Evolutionary conservation across 2,113 vertebrate genomes (phyloP), one percentile per base, ranked within the genome.

Genomic region (Formicarius rufipectus): DNA sequence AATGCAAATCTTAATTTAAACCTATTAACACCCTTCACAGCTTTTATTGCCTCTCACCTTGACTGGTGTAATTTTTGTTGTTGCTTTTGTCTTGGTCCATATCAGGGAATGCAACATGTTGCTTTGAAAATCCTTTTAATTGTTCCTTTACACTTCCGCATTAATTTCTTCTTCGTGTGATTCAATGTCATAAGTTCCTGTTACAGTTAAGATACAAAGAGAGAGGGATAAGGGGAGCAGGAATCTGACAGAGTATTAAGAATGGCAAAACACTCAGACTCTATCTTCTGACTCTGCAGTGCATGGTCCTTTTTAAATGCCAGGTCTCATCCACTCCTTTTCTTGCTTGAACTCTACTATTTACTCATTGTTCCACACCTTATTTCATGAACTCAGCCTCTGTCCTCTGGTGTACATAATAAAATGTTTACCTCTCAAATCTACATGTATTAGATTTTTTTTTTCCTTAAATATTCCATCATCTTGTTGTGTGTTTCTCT

Each of bases 371-470:
- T 33, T 93, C 86, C 42, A 35, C 20, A 50, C 20, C 12, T 77
- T 86, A 44, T 79, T 80, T 62, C 13, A 58, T 30, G 25, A 89
- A 87, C 12, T 64, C 37, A 45, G 6, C 14, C 24, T 50, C 20
- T 62, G 5, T 81, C 45, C 35, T 91, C 31, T 28, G 39, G 12
- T 14, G 3, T 62, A 24, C 9, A 21, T 52, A 75, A 75, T 40
- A 27, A 64, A 84, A 33, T 47, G 0, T 49, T 68, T 72, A 33
- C 7, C 12, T 22, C 42, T 68, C 27, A 85, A 72, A 84, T 55
- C 9, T 40, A 7, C 58, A 30, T 58, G 31, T n/a, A 18, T 6
- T 0, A 19, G 42, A 62, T 1, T 15, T 22, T 1, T 44, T 2
- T 68, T 91, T 82, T 68, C 11, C 31, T 2, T 1, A 23, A 27